These are phyloP conservation scores for Lithophane ornitopus DNA, from an alignment of 2,888 invertebrate genomes.

Conservation along the genomic window DNA sequence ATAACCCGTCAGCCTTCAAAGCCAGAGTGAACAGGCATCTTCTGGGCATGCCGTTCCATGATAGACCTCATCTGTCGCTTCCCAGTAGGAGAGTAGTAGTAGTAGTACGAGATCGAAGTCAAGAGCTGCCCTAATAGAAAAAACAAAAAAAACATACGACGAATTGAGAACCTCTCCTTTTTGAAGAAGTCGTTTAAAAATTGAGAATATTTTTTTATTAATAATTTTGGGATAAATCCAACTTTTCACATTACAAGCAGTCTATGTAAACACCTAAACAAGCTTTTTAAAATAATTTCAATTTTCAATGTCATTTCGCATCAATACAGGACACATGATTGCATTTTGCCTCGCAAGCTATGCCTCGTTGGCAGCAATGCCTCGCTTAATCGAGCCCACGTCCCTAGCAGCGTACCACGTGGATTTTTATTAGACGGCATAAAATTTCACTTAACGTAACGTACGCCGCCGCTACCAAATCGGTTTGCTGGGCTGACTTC, in stretches of 20 bases:
- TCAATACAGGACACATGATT: conserved; percentile 12
- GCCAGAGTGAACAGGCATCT: no score
- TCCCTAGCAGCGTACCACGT: conserved; percentile 67
- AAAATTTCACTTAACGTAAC: conserved; percentile 85
- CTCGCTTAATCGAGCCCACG: conserved; percentile 58
- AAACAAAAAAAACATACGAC: no score
- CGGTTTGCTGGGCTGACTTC: conserved; percentile 79
- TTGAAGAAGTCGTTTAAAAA: no score
- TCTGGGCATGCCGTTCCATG: no score
- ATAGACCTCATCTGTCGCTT: no score
- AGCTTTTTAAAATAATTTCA: background rate
- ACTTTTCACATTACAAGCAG: background rate
- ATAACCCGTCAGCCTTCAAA: no score
- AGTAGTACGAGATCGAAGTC: no score
- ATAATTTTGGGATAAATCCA: background rate
- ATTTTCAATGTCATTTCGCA: background rate
- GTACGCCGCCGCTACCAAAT: conserved; percentile 75
- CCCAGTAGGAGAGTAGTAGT: no score
- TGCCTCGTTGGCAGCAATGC: conserved; percentile 37
- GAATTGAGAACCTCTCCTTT: no score
- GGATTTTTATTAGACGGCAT: conserved; percentile 82
- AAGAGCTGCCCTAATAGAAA: no score
- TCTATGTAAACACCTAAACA: no score
- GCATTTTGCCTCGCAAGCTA: conserved; percentile 35
- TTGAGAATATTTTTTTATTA: no score